Conservation (phyloP, 92 coral and sea anemone genomes). For the Umimayanthus chanpuru region DNA sequence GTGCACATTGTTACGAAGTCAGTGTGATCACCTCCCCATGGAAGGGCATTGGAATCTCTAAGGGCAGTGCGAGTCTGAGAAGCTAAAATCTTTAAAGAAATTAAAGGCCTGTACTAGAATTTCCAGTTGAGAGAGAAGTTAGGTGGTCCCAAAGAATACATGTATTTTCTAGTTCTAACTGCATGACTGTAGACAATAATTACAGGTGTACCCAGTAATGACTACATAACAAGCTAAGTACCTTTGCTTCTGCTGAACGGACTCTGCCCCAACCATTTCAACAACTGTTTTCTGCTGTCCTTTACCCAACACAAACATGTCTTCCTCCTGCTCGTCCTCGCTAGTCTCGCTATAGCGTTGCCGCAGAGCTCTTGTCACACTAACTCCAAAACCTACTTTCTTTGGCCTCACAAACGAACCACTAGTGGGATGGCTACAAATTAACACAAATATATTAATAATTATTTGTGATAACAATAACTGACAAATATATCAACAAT, state of each 20-base stretch:
- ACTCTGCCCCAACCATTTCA: slow-evolving; percentile 86
- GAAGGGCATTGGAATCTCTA: too few species aligned
- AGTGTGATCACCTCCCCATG: too few species aligned
- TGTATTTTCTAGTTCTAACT: too few species aligned
- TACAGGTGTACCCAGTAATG: too few species aligned
- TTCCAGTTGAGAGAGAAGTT: too few species aligned
- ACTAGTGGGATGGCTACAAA: slow-evolving; percentile 65
- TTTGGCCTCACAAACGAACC: slow-evolving; percentile 94
- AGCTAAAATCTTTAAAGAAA: too few species aligned
- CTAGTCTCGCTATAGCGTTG: slow-evolving; percentile 72
- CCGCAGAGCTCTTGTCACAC: slow-evolving; percentile 71
- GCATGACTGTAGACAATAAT: too few species aligned
- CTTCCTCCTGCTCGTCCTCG: slow-evolving; percentile 56
- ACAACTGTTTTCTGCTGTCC: slow-evolving; percentile 62
- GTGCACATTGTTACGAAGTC: too few species aligned
- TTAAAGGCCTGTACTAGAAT: too few species aligned
- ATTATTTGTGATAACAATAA: too few species aligned
- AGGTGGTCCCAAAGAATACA: too few species aligned
- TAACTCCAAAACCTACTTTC: slow-evolving; percentile 89
- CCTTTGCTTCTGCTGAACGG: slow-evolving; percentile 76
- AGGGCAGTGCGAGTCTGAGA: too few species aligned
- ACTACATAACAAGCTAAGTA: slow-evolving; percentile 5
- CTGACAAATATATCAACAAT: neutral
- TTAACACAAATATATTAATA: neutral
- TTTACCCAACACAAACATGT: slow-evolving; percentile 72